These are phyloP conservation scores for Drosophila bunnanda DNA, from an alignment of 2,888 invertebrate species.

Conservation along the genomic window DNA sequence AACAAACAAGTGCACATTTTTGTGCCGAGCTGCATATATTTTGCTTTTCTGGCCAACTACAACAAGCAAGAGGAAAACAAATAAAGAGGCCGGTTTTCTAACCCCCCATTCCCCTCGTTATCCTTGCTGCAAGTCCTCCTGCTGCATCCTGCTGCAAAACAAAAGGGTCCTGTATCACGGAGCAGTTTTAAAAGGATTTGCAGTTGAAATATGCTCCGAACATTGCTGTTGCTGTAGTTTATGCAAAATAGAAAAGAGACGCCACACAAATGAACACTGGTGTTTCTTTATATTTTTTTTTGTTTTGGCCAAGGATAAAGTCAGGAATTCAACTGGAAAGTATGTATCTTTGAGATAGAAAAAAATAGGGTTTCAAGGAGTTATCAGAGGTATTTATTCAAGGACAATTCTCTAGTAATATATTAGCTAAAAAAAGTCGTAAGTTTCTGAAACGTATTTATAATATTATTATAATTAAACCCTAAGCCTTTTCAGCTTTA, in stretches of 20 bases:
- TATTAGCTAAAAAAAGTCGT: background rate
- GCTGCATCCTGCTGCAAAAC: conserved; percentile 42
- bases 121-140: conserved; percentile 42
- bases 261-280: conserved; percentile 43
- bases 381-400: conserved; percentile 4
- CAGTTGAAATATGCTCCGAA: conserved; percentile 48
- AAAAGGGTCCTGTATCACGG: conserved; percentile 56
- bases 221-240: conserved; percentile 44
- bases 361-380: conserved; percentile 1
- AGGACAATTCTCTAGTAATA: background rate
- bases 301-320: conserved; percentile 32
- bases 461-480: no score
- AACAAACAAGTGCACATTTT: conserved; percentile 76
- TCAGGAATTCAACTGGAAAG: conserved; percentile 23
- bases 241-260: conserved; percentile 43
- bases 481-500: background rate
- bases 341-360: conserved; percentile 8
- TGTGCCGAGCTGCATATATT: conserved; percentile 63
- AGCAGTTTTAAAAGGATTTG: conserved; percentile 72
- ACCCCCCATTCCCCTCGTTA: background rate
- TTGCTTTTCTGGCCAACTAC: conserved; percentile 52
- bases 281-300: conserved; percentile 24
- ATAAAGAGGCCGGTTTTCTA: conserved; percentile 40
- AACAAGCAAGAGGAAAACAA: conserved; percentile 54
- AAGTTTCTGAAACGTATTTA: no score